phyloP scores from a whole-genome alignment of 2,888 invertebrate genomes.

The Cataglyphis altisquamis region DNA sequence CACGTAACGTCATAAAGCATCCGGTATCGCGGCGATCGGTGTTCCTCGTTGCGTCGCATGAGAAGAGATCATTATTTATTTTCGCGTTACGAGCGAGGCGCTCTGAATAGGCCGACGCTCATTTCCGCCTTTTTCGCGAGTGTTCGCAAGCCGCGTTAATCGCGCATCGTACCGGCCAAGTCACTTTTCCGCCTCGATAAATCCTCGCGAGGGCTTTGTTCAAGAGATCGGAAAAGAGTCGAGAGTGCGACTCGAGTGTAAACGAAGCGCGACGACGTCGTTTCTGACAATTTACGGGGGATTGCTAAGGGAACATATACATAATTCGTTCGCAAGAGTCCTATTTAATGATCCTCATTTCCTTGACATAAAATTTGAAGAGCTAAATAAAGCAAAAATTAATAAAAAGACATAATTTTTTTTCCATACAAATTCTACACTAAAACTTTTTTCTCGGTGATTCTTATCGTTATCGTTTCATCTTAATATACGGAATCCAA shows the following conservation, averaged over 20 bases:
- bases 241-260: slow-evolving; percentile 11
- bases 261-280: slow-evolving; percentile 15
- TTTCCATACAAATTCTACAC: neutral
- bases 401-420: neutral
- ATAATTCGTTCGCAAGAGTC: neutral
- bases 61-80: slow-evolving; percentile 27
- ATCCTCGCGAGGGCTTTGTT: slow-evolving; percentile 12
- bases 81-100: slow-evolving; percentile 10
- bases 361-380: neutral
- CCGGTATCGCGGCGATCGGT: slow-evolving; percentile 8
- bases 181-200: slow-evolving; percentile 47
- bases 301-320: neutral
- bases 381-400: neutral
- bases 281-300: neutral
- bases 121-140: slow-evolving; percentile 36
- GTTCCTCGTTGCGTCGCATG: slow-evolving; percentile 31
- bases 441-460: neutral
- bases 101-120: slow-evolving; percentile 21
- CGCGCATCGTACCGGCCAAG: slow-evolving; percentile 31
- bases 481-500: neutral
- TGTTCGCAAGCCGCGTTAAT: slow-evolving; percentile 36
- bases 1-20: slow-evolving; percentile 15
- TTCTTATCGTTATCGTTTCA: neutral
- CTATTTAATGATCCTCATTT: neutral
- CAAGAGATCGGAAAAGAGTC: slow-evolving; percentile 17